Evolutionary conservation across 2,113 vertebrate genomes (phyloP).

Genomic region (Microcebus ravelobensis): DNA sequence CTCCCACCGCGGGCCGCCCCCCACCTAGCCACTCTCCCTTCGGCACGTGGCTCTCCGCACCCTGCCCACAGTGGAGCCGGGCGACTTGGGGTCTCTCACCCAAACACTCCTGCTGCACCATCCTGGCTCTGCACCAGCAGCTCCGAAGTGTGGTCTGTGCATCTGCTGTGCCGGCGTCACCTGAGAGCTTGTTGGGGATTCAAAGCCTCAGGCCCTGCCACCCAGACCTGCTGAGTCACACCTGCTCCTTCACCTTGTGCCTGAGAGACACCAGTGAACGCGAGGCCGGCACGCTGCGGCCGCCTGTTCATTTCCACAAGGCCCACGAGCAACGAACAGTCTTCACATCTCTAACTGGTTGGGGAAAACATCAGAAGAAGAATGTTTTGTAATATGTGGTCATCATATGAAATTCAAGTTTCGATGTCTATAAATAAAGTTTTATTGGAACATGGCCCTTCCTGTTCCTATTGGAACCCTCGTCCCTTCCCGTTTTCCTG

Average conservation of each 20-base stretch:
- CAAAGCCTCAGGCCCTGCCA: not conserved
- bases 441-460: not conserved
- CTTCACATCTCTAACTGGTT: not conserved
- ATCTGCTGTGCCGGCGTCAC: fast-evolving
- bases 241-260: not conserved
- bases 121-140: fast-evolving
- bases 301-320: too few species aligned
- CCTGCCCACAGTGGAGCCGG: fast-evolving
- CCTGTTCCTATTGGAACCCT: too few species aligned
- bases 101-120: fast-evolving
- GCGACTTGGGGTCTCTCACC: fast-evolving
- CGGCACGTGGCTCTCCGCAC: not conserved
- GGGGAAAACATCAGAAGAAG: not conserved
- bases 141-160: not conserved
- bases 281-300: too few species aligned
- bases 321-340: not conserved
- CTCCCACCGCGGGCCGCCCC: fast-evolving
- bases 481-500: not conserved
- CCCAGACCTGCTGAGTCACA: not conserved
- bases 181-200: not conserved
- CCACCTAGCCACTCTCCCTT: too few species aligned
- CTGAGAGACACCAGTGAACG: fast-evolving
- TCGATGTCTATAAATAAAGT: not conserved
- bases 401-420: not conserved
- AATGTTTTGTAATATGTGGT: not conserved